phyloP scores from a whole-genome alignment of 2,797 vertebrate species.

The Halcyon chelicuti region DNA sequence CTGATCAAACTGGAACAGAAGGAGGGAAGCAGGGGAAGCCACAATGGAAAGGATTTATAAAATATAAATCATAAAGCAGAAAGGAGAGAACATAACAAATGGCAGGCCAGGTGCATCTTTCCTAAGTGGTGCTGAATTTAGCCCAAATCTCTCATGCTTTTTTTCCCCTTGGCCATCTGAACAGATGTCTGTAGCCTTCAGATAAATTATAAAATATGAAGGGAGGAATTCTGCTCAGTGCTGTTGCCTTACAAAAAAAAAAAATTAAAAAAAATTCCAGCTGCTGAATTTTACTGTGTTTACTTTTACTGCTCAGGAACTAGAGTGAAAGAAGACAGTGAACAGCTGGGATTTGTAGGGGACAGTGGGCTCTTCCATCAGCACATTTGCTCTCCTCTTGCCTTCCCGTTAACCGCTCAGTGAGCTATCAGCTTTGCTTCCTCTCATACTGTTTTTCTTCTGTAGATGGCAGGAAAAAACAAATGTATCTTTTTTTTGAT shows the following conservation, averaged over 20 bases:
- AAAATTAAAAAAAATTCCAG: background rate
- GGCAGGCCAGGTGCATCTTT: conserved; percentile 58
- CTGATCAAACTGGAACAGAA: conserved; percentile 64
- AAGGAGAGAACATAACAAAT: conserved; percentile 50
- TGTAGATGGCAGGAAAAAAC: background rate
- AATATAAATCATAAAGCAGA: conserved; percentile 56
- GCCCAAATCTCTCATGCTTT: conserved; percentile 48
- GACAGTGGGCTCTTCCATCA: background rate
- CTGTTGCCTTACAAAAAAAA: background rate
- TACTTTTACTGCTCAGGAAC: background rate
- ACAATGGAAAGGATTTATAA: conserved; percentile 48
- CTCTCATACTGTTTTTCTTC: background rate
- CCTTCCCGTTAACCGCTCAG: background rate
- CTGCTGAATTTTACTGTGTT: background rate
- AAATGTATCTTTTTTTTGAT: background rate
- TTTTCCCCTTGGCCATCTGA: conserved; percentile 21
- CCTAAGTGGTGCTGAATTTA: conserved; percentile 63
- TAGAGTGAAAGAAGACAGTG: background rate
- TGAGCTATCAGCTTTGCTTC: background rate
- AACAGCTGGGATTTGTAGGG: background rate
- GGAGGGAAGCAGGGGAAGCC: background rate
- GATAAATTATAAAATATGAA: conserved; percentile 57
- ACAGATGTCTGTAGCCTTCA: conserved; percentile 60
- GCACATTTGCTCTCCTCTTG: background rate
- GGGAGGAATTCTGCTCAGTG: background rate